Base-by-base conservation (phyloP, 2,888 invertebrate genomes). In the Euzetes globulus region DNA sequence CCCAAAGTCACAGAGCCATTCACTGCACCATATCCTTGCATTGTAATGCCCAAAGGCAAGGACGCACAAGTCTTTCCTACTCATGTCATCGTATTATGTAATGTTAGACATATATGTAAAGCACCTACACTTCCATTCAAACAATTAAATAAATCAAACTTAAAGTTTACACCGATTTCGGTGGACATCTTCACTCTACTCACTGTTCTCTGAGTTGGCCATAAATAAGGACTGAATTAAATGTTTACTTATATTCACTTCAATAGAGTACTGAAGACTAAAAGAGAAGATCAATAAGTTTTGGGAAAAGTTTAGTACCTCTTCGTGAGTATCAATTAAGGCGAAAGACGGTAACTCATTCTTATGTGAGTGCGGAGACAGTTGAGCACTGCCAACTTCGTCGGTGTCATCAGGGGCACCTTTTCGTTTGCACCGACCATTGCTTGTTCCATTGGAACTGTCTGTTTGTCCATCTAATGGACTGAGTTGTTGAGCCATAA, bases 41-140 rank as follows among this genome's bases (percentile, higher is more conserved):
- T 63, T 63, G 63, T 19, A n/a, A 63, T 63, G 63, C 63, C 63
- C 63, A 63, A 63, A 63, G 63, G 63, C 63, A 63, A 63, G 63
- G 63, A 63, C 63, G 63, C 27, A 11, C n/a, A 63, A 33, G 63
- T 63, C 63, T 63, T 63, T 63, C 37, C 29, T 33, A 55, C 55
- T 55, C 25, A 55, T 55, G 22, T 25, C n/a, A 22, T 25, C n/a
- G 7, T 17, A 58, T 63, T 15, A 29, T 33, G 13, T 33, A 22
- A 60, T 22, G 41, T 50, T 50, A 19, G 50, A 19, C 19, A 6
- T 25, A 6, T 63, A 63, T 63, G 63, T 13, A 63, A 33, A 37
- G 13, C 33, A 63, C 63, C 63, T 33, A 63, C 63, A 63, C 63
- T 37, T 63, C 33, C 11, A 52, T 25, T 2, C 19, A 22, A 52